These are phyloP conservation scores for Luidia sarsii DNA, from an alignment of 53 echinoderm and acorn worm species.

Conservation along the genomic window DNA sequence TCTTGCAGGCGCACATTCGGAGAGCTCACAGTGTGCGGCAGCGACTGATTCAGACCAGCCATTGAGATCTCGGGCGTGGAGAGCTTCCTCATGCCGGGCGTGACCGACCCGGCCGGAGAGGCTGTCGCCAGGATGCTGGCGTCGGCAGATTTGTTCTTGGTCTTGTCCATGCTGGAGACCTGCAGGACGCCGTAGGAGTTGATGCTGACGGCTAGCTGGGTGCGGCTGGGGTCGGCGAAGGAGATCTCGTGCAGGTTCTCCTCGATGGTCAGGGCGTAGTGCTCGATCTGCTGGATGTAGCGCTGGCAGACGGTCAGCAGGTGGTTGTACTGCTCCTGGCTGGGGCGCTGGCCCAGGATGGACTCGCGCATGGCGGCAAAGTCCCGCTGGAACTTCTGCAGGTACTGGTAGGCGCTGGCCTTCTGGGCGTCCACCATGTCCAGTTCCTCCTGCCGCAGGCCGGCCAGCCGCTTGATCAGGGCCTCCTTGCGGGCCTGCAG, in stretches of 20 bases:
- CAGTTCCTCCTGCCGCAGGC: slow-evolving; percentile 84
- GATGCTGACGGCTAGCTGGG: slow-evolving; percentile 80
- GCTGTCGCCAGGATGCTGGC: slow-evolving; percentile 4
- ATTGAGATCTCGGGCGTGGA: slow-evolving; percentile 18
- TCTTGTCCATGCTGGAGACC: slow-evolving; percentile 33
- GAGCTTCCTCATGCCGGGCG: slow-evolving; percentile 3
- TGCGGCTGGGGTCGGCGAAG: slow-evolving; percentile 73
- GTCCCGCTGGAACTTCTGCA: slow-evolving; percentile 82
- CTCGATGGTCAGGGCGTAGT: slow-evolving; percentile 85
- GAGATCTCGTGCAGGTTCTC: slow-evolving; percentile 65
- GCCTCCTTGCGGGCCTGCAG: slow-evolving; percentile 70
- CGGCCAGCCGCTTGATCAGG: slow-evolving; percentile 80
- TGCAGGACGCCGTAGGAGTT: slow-evolving; percentile 70
- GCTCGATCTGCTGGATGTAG: slow-evolving; percentile 82
- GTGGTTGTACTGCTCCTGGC: slow-evolving; percentile 76
- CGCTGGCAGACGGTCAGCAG: slow-evolving; percentile 75
- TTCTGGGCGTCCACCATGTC: slow-evolving; percentile 77
- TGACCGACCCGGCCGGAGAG: neutral
- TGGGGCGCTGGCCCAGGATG: slow-evolving; percentile 61
- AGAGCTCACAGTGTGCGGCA: slow-evolving; percentile 11
- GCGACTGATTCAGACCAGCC: neutral
- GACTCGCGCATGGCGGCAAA: slow-evolving; percentile 81
- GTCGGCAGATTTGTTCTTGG: neutral
- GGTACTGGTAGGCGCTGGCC: slow-evolving; percentile 84
- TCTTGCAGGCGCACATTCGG: slow-evolving; percentile 21